These are phyloP conservation scores for Ancistrus triradiatus DNA, from an alignment of 2,113 vertebrate species.

Conservation along the genomic window DNA sequence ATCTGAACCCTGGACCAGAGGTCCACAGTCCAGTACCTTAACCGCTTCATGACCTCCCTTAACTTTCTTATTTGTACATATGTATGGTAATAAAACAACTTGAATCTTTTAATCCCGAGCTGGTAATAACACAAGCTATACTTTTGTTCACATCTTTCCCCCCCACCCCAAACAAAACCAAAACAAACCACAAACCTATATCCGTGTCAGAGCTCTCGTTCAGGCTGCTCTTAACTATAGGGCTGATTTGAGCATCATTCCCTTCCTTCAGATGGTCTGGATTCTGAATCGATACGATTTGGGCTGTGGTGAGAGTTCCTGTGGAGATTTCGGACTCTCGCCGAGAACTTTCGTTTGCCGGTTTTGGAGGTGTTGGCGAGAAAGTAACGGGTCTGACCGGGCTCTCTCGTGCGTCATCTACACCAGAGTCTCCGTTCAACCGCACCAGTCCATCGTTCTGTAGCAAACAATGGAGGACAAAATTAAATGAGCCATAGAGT, in stretches of 20 bases:
- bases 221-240: conserved; percentile 10
- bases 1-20: too few species aligned
- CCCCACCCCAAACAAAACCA: too few species aligned
- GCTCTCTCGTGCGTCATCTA: conserved; percentile 54
- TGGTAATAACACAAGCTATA: too few species aligned
- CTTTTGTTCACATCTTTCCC: too few species aligned
- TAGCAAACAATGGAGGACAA: conserved; percentile 35
- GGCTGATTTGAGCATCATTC: neutral
- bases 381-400: conserved; percentile 22
- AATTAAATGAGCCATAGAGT: too few species aligned
- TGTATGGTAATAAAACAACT: too few species aligned
- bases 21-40: too few species aligned
- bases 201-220: conserved; percentile 4
- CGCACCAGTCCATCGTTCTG: conserved; percentile 84
- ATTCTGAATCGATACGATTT: neutral
- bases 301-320: neutral
- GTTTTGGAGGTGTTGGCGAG: conserved; percentile 27
- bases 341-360: conserved; percentile 4
- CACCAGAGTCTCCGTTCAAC: conserved; percentile 72
- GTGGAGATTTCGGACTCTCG: neutral
- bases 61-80: too few species aligned
- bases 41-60: too few species aligned
- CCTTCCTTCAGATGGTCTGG: conserved; percentile 5
- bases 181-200: too few species aligned
- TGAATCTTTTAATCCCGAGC: too few species aligned